Base-by-base conservation (phyloP, 2,888 invertebrate species). In the Physocephala rufipes region DNA sequence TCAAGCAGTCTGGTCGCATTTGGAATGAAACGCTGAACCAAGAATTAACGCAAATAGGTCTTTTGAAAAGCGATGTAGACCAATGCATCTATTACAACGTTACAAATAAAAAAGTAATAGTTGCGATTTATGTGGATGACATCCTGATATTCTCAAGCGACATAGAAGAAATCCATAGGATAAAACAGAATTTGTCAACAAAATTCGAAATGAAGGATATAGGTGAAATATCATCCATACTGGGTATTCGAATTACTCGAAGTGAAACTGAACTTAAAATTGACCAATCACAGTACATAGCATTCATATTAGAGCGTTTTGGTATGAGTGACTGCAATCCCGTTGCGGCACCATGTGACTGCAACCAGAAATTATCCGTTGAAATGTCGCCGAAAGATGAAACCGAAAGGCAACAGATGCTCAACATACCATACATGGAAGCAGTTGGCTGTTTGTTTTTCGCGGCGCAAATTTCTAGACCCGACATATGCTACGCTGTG, bases 301-400 rank as follows among this genome's bases (percentile, higher is more conserved):
- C 43, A 5, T 66, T 70, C 47, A 72, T 73, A 21, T 63, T 76
- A 12, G 43, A 61, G 13, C 55, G 67, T 45, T 75, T 75, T 64
- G 19, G 45, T 16, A 74, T 74, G 68, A 63, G 43, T 2, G 71
- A 65, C 43, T 61, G 62, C 21, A 67, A 71, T 15, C 21, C 24
- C 45, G 26, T 71, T n/a, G 49, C 36, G 61, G 61, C 53, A 51
- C 30, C 62, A 36, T 43, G 70, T 58, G 49, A 73, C 19, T 43
- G 63, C 1, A 73, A 70, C 64, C 67, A 72, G 26, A 67, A 67
- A 19, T 47, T 67, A 15, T 36, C 73, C 1, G 21, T 43, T 26
- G 63, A 67, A 45, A 67, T 74, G 61, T 71, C 65, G 71, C 73
- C 74, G n/a, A 53, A 63, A 16, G 67, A 63, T 45, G 71, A 74